Base-by-base conservation (phyloP, 2,888 invertebrate genomes). In the Drosophila picticornis region DNA sequence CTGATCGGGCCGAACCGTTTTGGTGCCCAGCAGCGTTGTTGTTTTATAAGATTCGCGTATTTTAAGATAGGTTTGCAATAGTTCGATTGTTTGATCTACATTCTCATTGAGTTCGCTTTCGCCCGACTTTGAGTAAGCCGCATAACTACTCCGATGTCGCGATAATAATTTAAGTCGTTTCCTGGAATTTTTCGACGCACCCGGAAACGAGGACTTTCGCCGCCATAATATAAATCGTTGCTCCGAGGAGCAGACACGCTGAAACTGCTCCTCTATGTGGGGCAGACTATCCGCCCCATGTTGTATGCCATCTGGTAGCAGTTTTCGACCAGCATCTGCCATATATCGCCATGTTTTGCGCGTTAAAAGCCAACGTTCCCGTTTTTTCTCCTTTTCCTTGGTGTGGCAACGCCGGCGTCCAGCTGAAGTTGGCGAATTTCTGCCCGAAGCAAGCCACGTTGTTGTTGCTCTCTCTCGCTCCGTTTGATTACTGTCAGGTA, bases 291-390 rank as follows among this genome's bases (percentile, higher is more conserved):
- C 97, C 1, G 94, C 93, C 6, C 96, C 94, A 92, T 96, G 96
- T 90, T 95, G 95, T 5, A 95, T 94, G 27, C 96, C 96, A 59
- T 97, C 97, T n/a, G 97, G 97, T 67, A 97, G 96, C 59, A 98
- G 94, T 91, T 96, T 96, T 71, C 97, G 95, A 52, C 97, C 97
- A 36, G 97, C 97, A 86, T 97, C 97, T n/a, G 97, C 95, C 97
- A 98, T 98, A 93, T 97, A 97, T 86, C 97, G 95, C 97, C 97
- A 97, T 56, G 97, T 97, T 94, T 98, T 97, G 71, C 97, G 94
- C 52, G 97, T 97, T 70, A 97, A 94, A 72, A 97, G 94, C 97
- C 97, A 98, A 93, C 97, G 95, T 93, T 97, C 97, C 27, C 89
- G 89, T 65, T 92, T 91, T 43, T 90, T 85, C 29, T 91, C 85